Evolutionary conservation across 2,888 invertebrate genomes (phyloP), one percentile per base, ranked within the genome.

Genomic region (Chymomyza caudatula): DNA sequence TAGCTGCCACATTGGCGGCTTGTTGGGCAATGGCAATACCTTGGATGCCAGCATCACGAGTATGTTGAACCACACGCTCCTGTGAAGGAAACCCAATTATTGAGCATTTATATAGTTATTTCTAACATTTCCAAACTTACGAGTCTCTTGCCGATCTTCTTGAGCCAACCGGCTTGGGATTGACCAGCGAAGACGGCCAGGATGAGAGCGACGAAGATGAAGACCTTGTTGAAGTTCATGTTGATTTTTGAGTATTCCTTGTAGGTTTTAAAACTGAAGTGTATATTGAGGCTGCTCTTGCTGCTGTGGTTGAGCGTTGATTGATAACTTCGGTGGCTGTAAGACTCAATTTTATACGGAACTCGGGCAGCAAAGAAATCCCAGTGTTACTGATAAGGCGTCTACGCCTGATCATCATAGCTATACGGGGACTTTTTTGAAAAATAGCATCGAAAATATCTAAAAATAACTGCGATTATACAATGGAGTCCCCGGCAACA

Each of bases 1-100:
- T 87, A 44, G 85, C 87, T 3, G 81, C 89, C 3, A 88, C 88
- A 77, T 85, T 84, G 1, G 88, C 88, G 0, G 86, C 88, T 61
- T 82, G 78, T 19, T 87, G 87, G 1, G 87, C 88, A 6, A 88
- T 64, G 2, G 74, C 81, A 19, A 88, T 43, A 3, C 64, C 68
- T 57, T 88, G 78, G 8, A 88, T 87, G 11, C 78, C 67, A 51
- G 88, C 89, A 79, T 88, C 87, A 4, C 89, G 74, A 17, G 87
- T 80, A 61, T 87, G 80, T 29, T 88, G 87, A 1, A 74, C 88
- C 65, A 84, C 57, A 25, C 87, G 82, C 67, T 88, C 87, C 88
- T 88, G 2, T 23, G 52, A 23, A 17, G 0, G 20, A 4, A 25
- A 0, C 15, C 3, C 1, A 47, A 49, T 51, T 13, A 60, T 29